These are phyloP conservation scores for Ammodytes dubius DNA, from an alignment of 2,113 vertebrate genomes.

Conservation along the genomic window DNA sequence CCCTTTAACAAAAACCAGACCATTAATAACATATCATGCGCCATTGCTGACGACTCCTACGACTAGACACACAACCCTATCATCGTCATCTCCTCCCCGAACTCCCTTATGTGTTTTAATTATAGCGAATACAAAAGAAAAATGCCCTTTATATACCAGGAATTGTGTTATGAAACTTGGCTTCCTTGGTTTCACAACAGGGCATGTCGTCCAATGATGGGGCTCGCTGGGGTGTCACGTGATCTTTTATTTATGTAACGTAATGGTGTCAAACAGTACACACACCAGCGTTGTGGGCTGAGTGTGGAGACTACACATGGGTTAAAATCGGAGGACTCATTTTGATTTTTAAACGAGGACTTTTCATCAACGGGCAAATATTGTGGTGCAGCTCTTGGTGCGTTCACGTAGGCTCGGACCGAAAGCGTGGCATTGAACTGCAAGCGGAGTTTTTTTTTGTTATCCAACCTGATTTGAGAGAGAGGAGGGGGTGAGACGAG, in stretches of 20 bases:
- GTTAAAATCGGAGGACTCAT: conserved; percentile 22
- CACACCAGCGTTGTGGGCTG: conserved; percentile 29
- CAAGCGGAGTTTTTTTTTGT: conserved; percentile 25
- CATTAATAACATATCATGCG: background rate
- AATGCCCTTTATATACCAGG: conserved; percentile 20
- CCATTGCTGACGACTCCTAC: background rate
- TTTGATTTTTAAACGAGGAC: background rate
- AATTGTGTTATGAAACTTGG: conserved; percentile 84
- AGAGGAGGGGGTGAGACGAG: conserved; percentile 13
- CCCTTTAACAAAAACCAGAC: conserved; percentile 16
- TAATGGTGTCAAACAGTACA: conserved; percentile 76
- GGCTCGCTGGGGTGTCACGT: conserved; percentile 70
- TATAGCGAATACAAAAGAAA: background rate
- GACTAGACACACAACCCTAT: background rate
- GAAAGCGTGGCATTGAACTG: conserved; percentile 15
- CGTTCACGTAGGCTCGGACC: conserved; percentile 39
- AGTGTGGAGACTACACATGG: background rate
- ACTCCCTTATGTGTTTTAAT: background rate
- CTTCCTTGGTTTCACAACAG: conserved; percentile 84
- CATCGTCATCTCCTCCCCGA: rapidly evolving
- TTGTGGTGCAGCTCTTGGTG: background rate
- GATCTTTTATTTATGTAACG: conserved; percentile 85
- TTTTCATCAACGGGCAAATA: background rate
- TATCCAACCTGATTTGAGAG: conserved; percentile 24
- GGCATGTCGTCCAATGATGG: conserved; percentile 78